A percentile compares a stretch with the other conserved stretches of the same genome.
Evolutionary conservation across 2,113 vertebrate species (phyloP).

Genomic region (Lasiurus cinereus): DNA sequence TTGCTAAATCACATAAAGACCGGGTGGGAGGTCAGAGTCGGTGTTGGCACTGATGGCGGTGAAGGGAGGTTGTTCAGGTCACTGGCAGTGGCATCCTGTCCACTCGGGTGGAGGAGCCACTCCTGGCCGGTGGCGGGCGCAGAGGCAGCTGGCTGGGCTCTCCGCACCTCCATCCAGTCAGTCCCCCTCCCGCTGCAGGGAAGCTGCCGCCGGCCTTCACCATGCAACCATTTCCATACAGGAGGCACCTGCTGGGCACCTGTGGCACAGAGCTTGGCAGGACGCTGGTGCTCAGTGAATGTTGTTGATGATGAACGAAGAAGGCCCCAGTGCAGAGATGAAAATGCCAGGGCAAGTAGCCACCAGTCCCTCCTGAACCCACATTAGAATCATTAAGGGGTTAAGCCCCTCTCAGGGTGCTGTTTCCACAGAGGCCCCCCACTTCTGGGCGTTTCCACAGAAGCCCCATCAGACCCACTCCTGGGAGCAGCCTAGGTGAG

Average conservation of each 20-base stretch:
- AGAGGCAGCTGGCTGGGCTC: background rate
- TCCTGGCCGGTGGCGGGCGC: background rate
- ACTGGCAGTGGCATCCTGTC: background rate
- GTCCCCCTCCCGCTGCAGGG: background rate
- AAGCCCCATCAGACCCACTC: background rate
- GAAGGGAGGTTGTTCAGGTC: background rate
- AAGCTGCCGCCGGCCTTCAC: background rate
- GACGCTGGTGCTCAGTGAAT: background rate
- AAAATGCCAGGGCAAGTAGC: background rate
- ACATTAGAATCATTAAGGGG: background rate
- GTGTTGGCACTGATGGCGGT: background rate
- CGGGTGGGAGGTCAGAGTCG: background rate
- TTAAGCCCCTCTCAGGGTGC: background rate
- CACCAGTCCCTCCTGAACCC: background rate
- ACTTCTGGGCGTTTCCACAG: background rate
- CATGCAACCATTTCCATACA: background rate
- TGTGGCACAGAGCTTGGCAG: constrained; percentile 56
- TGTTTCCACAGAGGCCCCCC: too few relatives aligned
- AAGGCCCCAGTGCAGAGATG: background rate
- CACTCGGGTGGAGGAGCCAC: background rate
- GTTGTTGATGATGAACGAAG: constrained; percentile 34
- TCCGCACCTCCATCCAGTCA: background rate
- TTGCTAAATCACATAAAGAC: background rate
- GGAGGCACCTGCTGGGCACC: background rate
- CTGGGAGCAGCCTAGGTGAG: background rate